Evolutionary conservation across 2,888 invertebrate genomes (phyloP).

Genomic region (Catocala sponsa): DNA sequence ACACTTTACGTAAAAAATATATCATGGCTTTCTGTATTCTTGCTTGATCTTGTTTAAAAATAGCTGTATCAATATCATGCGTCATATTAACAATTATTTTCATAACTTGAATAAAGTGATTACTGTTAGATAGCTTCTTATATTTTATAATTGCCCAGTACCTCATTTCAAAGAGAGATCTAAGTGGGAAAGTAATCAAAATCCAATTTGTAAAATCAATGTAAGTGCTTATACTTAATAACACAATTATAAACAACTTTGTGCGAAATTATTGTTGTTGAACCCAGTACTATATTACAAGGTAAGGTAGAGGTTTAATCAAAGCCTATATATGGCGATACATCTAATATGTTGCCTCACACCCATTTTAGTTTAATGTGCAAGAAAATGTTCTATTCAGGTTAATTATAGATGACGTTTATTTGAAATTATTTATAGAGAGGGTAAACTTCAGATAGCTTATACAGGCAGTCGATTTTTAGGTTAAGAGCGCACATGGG

Average conservation of each 20-base stretch:
- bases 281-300: constrained; percentile 30
- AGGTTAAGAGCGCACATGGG: too few relatives aligned
- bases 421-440: constrained; percentile 14
- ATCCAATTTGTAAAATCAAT: constrained; percentile 7
- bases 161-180: not conserved
- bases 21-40: too few relatives aligned
- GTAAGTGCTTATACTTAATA: constrained; percentile 8
- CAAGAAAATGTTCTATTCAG: constrained; percentile 34
- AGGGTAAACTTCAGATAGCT: too few relatives aligned
- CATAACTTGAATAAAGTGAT: too few relatives aligned
- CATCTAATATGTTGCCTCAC: constrained; percentile 39
- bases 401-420: constrained; percentile 41
- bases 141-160: not conserved
- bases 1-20: too few relatives aligned
- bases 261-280: constrained; percentile 11
- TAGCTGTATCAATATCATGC: too few relatives aligned
- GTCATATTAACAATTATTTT: too few relatives aligned
- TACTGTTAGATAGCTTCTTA: too few relatives aligned
- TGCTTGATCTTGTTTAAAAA: too few relatives aligned
- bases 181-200: constrained; percentile 11
- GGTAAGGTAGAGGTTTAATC: constrained; percentile 33
- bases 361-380: constrained; percentile 35
- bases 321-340: constrained; percentile 46
- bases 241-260: constrained; percentile 7
- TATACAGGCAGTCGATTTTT: too few relatives aligned